Base-by-base conservation (phyloP, 2,113 vertebrate species). In the Melospiza georgiana region DNA sequence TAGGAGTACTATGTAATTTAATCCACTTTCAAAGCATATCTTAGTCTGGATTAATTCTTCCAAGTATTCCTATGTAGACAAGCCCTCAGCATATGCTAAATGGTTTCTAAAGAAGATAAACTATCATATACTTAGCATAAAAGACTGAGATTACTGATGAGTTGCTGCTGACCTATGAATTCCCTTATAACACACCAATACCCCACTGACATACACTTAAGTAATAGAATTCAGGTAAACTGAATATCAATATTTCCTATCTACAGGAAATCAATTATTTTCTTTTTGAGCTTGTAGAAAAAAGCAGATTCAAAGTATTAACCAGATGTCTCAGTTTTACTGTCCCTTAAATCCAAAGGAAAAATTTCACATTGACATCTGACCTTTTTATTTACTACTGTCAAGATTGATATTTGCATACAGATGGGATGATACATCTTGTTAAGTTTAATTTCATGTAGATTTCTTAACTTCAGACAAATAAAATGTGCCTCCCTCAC, bases 21-120 rank as follows among this genome's bases (percentile, higher is more conserved):
- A 94, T 76, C 79, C 69, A 78, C 30, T 94, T 95, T 65, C 59
- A 92, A 90, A 84, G 46, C 24, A 55, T 62, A 71, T 57, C 66
- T 96, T 81, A 89, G 74, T 37, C 49, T 81, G 86, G 74, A 85
- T 83, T 90, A 90, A 57, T 75, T 95, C 87, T 94, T 75, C 79
- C 28, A 57, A 79, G 25, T 41, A 17, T 22, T 89, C 25, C 78
- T 79, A 55, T 61, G 33, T 5, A 78, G 83, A 39, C 39, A 90
- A 90, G 61, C 15, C 20, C 43, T 88, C 33, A 66, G 59, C 37
- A 73, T 23, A 79, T 1, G 5, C 35, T 87, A 85, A 88, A 90
- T 21, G 24, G 46, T 80, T 80, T 89, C 86, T 90, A 9, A 74
- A 86, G 83, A 82, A 52, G 49, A 68, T 43, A 43, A 85, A 67